Base-by-base conservation (phyloP, 2,113 vertebrate species). In the Chroicocephalus ridibundus region DNA sequence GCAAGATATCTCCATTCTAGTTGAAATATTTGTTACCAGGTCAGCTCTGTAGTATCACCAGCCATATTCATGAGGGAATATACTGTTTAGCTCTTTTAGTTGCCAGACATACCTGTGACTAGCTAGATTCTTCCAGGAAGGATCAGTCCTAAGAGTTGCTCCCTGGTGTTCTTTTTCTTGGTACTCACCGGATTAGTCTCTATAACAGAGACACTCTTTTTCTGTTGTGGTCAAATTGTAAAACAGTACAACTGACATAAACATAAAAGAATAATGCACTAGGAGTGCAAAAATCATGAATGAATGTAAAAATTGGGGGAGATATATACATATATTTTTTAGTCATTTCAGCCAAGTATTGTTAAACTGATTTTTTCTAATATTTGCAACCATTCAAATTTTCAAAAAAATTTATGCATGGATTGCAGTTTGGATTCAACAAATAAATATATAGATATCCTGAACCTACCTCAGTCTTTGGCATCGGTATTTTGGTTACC, bases 251-350 rank as follows among this genome's bases (percentile, higher is more conserved):
- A 34, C 16, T 51, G 32, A 80, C 29, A 21, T 5, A 14, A 90
- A 34, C 6, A 71, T 54, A n/a, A 74, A 75, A 70, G 3, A 44
- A 22, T 58, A 40, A 71, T 38, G 7, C 3, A 42, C 15, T 29
- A 25, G 19, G 22, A 62, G 16, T 46, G 5, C 19, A 60, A 74
- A 86, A 94, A 54, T 9, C 2, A 15, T 42, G 9, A 86, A n/a
- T 18, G 3, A 64, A 47, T 16, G 7, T 19, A 65, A 86, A 18
- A 74, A 61, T 1, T 34, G 9, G 6, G 2, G 7, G 6, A 38
- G 8, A 0, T 1, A 44, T 47, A 44, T 9, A n/a, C 3, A 19
- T 26, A 29, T 2, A 10, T 72, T 57, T 66, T 31, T 22, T 6
- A 3, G n/a, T 57, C 2, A n/a, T 38, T 70, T 65, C 18, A 66